Evolutionary conservation across 2,113 vertebrate genomes (phyloP), one percentile per base, ranked within the genome.

Genomic region (Cairina moschata): DNA sequence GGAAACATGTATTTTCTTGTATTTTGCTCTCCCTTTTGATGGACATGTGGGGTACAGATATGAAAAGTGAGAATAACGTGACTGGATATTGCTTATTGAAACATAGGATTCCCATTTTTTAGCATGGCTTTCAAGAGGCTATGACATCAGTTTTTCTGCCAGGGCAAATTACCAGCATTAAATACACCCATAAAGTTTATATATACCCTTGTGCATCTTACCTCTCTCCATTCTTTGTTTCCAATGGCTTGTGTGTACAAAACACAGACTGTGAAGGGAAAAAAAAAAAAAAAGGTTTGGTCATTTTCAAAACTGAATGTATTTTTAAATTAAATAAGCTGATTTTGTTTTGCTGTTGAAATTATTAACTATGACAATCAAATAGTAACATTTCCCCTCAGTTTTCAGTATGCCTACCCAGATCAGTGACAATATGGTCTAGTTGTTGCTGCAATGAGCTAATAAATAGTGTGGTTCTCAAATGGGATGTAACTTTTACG

Each of bases 191-290:
- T 54, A 52, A 62, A 17, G 34, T 68, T 94, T 56, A 73, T 34
- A 42, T 2, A 86, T 32, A 8, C 31, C 38, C 7, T 50, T 54
- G 46, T 9, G 10, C 7, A 83, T 95, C 99, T 98, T 98, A 99
- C 99, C 99, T 99, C 99, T 98, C 99, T 98, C 99, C 99, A 99
- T 97, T 99, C 99, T 97, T 98, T 99, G 98, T 98, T 99, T 96
- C 99, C 99, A 96, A 99, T 98, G 93, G 98, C 99, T 99, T 99
- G 99, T 26, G 98, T 98, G 97, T 99, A 99, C 93, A 99, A 98
- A 94, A 99, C 99, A 97, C 99, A 99, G 95, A 99, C 99, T 99
- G 98, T 50, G 95, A 95, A 73, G 84, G 78, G 42, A 93, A 95
- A 71, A 92, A 71, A 52, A 62, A 36, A 92, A 95, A 71, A 92